Evolutionary conservation across 2,113 vertebrate genomes (phyloP).

Genomic region (rabbit (Oryctolagus cuniculus)): DNA sequence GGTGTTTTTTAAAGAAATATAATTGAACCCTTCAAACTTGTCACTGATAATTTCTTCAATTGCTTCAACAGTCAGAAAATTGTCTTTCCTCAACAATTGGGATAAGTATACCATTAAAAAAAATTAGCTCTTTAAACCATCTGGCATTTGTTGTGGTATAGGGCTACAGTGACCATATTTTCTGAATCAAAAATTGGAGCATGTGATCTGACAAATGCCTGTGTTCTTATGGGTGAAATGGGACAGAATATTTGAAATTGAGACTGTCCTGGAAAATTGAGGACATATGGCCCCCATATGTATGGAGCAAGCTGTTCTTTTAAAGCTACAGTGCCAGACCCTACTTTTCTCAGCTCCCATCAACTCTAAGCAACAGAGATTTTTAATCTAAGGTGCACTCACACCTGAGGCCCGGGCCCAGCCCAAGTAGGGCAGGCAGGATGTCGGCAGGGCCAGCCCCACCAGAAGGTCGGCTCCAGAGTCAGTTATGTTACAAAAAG

Average conservation of each 20-base stretch:
- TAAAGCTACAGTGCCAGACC: constrained; percentile 70
- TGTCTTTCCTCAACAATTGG: constrained; percentile 80
- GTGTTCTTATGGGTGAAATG: constrained; percentile 79
- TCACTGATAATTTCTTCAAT: constrained; percentile 80
- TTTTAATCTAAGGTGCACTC: neutral
- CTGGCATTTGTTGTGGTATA: constrained; percentile 82
- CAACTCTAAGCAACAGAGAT: constrained; percentile 30
- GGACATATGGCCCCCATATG: constrained; percentile 80
- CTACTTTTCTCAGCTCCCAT: constrained; percentile 39
- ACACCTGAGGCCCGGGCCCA: neutral
- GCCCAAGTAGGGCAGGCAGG: neutral
- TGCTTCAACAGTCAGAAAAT: constrained; percentile 80
- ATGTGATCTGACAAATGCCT: constrained; percentile 79
- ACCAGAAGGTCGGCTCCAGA: neutral
- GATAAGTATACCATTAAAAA: constrained; percentile 81
- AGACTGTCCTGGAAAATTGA: constrained; percentile 78
- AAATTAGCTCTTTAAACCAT: constrained; percentile 80
- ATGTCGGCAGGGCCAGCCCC: neutral
- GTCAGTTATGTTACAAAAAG: neutral
- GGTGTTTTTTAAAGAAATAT: neutral
- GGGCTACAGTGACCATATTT: constrained; percentile 82
- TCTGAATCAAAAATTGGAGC: constrained; percentile 82
- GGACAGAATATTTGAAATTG: constrained; percentile 81
- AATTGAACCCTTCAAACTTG: constrained; percentile 73
- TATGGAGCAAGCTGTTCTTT: constrained; percentile 70